Base-by-base conservation (phyloP, 2,888 invertebrate genomes). In the Ctenicera cuprea region DNA sequence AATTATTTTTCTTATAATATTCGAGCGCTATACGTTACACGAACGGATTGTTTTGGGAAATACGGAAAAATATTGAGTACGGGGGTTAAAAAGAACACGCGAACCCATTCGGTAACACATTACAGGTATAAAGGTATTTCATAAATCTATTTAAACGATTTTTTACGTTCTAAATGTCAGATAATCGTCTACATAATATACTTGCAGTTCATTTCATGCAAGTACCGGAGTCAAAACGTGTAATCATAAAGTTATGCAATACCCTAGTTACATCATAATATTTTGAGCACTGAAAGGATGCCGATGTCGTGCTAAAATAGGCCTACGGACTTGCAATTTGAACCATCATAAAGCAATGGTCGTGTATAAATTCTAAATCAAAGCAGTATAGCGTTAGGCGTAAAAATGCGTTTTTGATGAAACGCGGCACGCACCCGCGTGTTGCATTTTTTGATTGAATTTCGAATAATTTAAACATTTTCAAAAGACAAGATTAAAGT, bases 81-180 rank as follows among this genome's bases (percentile, higher is more conserved):
- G 26, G 26, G 26, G 26, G 2, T 26, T 26, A 26, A 26, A 26
- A 33, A 33, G 22, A 50, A 50, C 50, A 50, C 50, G 50, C 50
- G 20, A 30, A 3, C 9, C 33, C 18, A n/a, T 52, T 52, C 52
- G 18, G 30, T 7, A 22, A 30, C 9, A 54, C 22, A 54, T 50
- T 50, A 50, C 12, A 22, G 45, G 3, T 18, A 9, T 7, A 11
- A 22, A 18, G 9, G 26, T 22, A 30, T 30, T 30, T 26, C 50
- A 50, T 50, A 50, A 50, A 30, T 54, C 30, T 54, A 14, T 30
- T 30, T n/a, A n/a, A n/a, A n/a, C 12, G 22, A 1, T 16, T 54
- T 54, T 54, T 54, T 54, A 5, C n/a, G 14, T 30, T 54, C 26
- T 54, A 54, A 54, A 54, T 54, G 54, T 54, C 30, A 54, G 54